Evolutionary conservation across 2,888 invertebrate species (phyloP).

Genomic region (Ecliptopera silaceata): DNA sequence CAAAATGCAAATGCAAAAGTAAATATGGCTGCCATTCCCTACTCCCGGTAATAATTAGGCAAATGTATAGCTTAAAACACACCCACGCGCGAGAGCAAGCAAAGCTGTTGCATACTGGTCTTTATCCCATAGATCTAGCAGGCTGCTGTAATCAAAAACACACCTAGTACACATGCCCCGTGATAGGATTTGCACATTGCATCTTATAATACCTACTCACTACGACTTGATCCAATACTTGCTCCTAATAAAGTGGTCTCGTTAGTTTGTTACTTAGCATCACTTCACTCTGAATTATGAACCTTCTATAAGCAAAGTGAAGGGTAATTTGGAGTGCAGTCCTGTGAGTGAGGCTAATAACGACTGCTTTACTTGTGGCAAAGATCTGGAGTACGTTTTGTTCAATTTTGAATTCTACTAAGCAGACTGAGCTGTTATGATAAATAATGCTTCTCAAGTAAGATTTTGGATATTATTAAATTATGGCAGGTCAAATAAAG

Average conservation of each 20-base stretch:
- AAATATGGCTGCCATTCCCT: conserved; percentile 54
- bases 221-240: not conserved
- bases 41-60: conserved; percentile 47
- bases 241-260: not conserved
- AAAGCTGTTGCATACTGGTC: conserved; percentile 45
- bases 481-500: conserved; percentile 6
- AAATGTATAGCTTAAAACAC: conserved; percentile 50
- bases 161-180: conserved; percentile 35
- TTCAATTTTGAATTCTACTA: conserved; percentile 8
- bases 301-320: not conserved
- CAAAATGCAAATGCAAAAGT: conserved; percentile 57
- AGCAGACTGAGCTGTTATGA: conserved; percentile 10
- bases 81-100: conserved; percentile 46
- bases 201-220: conserved; percentile 10
- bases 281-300: not conserved
- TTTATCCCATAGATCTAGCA: conserved; percentile 37
- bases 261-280: not conserved
- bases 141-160: conserved; percentile 44
- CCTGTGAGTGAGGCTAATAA: not conserved
- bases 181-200: conserved; percentile 35
- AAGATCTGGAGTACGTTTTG: not conserved
- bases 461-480: conserved; percentile 2
- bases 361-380: not conserved
- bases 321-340: not conserved
- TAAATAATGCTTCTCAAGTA: conserved; percentile 23